These are phyloP conservation scores for Dicyrtomina minuta DNA, from an alignment of 2,888 invertebrate genomes.

Conservation along the genomic window DNA sequence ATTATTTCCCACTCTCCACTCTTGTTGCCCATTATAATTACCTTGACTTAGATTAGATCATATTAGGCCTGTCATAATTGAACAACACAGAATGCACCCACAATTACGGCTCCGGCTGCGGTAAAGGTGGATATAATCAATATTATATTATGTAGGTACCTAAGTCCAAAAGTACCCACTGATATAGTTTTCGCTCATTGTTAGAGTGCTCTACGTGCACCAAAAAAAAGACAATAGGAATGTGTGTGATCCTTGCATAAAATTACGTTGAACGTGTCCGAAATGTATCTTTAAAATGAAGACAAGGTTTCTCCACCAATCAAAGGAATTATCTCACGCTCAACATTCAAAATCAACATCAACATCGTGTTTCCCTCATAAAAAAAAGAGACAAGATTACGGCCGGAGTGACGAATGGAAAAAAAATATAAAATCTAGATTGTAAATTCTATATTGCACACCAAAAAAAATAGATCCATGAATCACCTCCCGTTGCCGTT, in stretches of 20 bases:
- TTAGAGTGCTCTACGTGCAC: too few species aligned
- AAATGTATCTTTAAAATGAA: background rate
- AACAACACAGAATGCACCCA: background rate
- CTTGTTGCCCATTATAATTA: slow-evolving; percentile 10
- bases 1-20: background rate
- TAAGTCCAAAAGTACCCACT: too few species aligned
- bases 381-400: background rate
- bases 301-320: slow-evolving; percentile 13
- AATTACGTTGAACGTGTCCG: background rate
- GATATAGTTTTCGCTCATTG: too few species aligned
- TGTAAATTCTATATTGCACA: too few species aligned
- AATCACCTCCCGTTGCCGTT: too few species aligned
- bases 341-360: background rate
- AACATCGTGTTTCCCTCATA: background rate
- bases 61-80: background rate
- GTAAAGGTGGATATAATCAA: background rate
- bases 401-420: too few species aligned
- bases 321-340: slow-evolving; percentile 8
- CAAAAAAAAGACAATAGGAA: too few species aligned
- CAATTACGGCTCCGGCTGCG: background rate
- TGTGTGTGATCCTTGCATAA: too few species aligned
- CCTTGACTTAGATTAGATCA: slow-evolving; percentile 17
- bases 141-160: background rate
- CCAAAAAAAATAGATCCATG: too few species aligned
- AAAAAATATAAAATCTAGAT: background rate